Conservation (phyloP, 2,888 invertebrate species). For the Neoaliturus tenellus region DNA sequence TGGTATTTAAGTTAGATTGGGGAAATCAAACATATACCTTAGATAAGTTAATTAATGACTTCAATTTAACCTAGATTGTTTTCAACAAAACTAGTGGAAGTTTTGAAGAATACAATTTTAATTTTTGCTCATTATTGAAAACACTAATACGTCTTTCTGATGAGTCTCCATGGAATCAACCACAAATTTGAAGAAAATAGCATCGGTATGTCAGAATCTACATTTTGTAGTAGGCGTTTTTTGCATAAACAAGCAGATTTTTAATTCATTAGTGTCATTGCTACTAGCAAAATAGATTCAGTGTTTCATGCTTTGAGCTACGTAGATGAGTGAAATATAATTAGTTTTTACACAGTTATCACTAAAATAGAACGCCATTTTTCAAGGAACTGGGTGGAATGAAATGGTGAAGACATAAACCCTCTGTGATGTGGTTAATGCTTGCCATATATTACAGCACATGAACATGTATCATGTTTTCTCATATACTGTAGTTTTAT, state of each 20-base stretch:
- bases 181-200: neutral
- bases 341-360: no score
- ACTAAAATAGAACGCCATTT: neutral
- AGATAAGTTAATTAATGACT: no score
- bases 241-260: neutral
- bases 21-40: no score
- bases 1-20: no score
- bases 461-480: no score
- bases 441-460: no score
- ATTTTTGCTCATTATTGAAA: no score
- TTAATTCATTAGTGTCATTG: neutral
- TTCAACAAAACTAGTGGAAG: no score
- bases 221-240: neutral
- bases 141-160: neutral
- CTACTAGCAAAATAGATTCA: neutral
- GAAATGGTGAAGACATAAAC: neutral
- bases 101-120: no score
- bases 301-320: neutral
- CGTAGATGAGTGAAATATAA: neutral
- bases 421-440: no score
- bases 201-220: neutral
- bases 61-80: no score
- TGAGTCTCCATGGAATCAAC: neutral
- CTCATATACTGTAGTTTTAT: no score
- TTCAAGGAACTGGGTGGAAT: neutral